Conservation (phyloP, 2,113 vertebrate species). For the Pseudois nayaur region DNA sequence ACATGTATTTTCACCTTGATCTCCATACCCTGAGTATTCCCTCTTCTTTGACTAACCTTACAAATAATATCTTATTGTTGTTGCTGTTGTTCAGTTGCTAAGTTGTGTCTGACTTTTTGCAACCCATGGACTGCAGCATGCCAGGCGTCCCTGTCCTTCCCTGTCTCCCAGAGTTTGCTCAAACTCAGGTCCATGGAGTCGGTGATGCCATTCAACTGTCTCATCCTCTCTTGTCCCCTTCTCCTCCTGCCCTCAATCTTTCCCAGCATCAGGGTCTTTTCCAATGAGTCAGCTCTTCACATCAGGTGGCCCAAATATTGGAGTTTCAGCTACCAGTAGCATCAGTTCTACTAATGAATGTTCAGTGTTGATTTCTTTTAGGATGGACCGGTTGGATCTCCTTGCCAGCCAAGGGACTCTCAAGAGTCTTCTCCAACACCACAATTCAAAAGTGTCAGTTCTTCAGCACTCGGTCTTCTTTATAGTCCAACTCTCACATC, state of each 20-base stretch:
- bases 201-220: background rate
- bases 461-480: background rate
- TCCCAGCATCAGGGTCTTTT: background rate
- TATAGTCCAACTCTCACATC: background rate
- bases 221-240: background rate
- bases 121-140: background rate
- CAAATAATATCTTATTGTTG: background rate
- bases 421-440: background rate
- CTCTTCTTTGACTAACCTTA: background rate
- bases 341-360: background rate
- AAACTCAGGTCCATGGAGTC: background rate
- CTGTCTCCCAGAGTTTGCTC: background rate
- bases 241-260: background rate
- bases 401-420: background rate
- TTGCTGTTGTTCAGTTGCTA: background rate
- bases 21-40: background rate
- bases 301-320: background rate
- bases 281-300: background rate
- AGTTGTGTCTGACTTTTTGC: background rate
- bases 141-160: background rate
- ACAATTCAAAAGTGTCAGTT: background rate
- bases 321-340: background rate
- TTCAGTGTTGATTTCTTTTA: background rate
- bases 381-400: background rate
- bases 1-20: background rate